phyloP scores from a whole-genome alignment of 92 coral and sea anemone genomes.

The Palythoa grandis region DNA sequence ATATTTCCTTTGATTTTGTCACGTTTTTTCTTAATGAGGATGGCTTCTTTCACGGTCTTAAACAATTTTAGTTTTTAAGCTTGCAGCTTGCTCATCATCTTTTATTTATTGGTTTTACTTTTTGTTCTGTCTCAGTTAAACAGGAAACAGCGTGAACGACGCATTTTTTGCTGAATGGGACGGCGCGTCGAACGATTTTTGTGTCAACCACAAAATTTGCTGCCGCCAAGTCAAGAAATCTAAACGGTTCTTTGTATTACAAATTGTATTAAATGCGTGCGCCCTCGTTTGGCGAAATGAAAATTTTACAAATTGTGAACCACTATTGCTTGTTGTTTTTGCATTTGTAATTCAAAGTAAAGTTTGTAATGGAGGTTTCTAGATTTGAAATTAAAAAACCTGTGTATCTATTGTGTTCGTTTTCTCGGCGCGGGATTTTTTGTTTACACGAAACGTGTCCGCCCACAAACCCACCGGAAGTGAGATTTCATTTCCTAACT shows the following conservation, averaged over 20 bases:
- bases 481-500: background rate
- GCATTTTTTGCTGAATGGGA: background rate
- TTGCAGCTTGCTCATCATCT: background rate
- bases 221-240: background rate
- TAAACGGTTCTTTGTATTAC: background rate
- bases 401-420: background rate
- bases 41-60: background rate
- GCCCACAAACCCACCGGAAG: conserved; percentile 35
- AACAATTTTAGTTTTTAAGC: background rate
- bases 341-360: background rate
- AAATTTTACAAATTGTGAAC: background rate
- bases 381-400: background rate
- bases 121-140: background rate
- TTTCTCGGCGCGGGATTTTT: conserved; percentile 5
- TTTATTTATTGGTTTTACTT: background rate
- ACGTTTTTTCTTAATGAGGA: background rate
- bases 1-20: background rate
- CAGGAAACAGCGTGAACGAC: background rate
- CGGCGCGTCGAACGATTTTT: background rate
- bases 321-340: background rate
- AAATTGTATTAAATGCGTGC: no score
- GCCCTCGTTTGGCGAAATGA: background rate
- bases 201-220: conserved; percentile 20
- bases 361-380: background rate
- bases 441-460: background rate